Evolutionary conservation across 2,113 vertebrate genomes (phyloP).

Genomic region (Rhinolophus sinicus): DNA sequence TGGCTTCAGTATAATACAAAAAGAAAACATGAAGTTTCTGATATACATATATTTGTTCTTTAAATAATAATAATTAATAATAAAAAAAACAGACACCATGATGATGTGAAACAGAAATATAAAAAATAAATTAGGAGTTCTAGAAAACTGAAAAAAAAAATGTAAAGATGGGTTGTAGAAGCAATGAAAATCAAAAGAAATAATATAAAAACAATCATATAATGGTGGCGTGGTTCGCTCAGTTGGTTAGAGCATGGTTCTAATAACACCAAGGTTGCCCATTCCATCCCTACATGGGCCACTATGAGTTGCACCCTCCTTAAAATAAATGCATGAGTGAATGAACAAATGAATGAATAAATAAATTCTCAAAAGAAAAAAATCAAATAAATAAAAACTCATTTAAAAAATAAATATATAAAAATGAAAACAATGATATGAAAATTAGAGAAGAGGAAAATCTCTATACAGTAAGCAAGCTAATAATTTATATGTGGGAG

Average conservation of each 20-base stretch:
- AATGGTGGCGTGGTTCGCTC: too few relatives aligned
- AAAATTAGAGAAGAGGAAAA: not conserved
- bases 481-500: not conserved
- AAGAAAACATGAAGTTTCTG: not conserved
- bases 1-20: not conserved
- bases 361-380: too few relatives aligned
- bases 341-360: too few relatives aligned
- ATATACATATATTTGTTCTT: not conserved
- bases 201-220: too few relatives aligned
- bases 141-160: not conserved
- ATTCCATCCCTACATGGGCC: too few relatives aligned
- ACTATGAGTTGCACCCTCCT: too few relatives aligned
- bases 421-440: not conserved
- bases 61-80: not conserved
- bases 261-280: too few relatives aligned
- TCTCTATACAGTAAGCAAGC: not conserved
- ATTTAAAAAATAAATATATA: too few relatives aligned
- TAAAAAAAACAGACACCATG: not conserved
- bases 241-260: too few relatives aligned
- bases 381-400: too few relatives aligned
- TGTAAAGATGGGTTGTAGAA: not conserved
- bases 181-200: not conserved
- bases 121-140: not conserved
- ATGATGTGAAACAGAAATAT: not conserved
- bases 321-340: too few relatives aligned